Evolutionary conservation across 1,140 invertebrate species (phyloP), one percentile per base, ranked within the genome.

Genomic region (Armadillidium nasatum): DNA sequence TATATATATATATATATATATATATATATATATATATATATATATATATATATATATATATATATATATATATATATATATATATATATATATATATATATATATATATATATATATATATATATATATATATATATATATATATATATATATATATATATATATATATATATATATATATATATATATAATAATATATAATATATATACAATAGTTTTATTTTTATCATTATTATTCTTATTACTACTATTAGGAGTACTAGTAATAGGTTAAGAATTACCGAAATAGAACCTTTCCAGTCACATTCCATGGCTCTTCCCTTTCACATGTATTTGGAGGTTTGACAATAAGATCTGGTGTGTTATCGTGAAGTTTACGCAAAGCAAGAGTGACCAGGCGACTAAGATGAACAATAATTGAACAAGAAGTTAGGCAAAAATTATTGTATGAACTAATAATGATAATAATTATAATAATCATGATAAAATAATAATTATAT

Each of bases 321-420:
- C 93, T 93, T 82, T 92, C 93, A 83, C 96, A 98, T 82, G 94
- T 91, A 80, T 91, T 90, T 1, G 95, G 95, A 9, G 95, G 93
- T 78, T 91, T 90, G 9, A 91, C 91, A 73, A 97, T 94, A 13
- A 73, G 54, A 10, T 75, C 73, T 77, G 90, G 91, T 85, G 50
- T 4, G 11, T 60, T 60, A 7, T 19, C 50, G 7, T 60, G 50
- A 19, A 60, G 50, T 60, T 60, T 60, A 15, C 50, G 50, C 50
- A 60, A 60, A 60, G 50, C 50, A 60, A 60, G 50, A 7, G 50
- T 60, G 1, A 60, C 50, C 50, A 60, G 7, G 11, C 50, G 50
- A 15, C 50, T 60, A 33, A 33, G 33, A 33, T 33, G 33, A 6
- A 33, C 1, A 33, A 33, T 33, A n/a, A n/a, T n/a, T n/a, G n/a